Conservation (phyloP, 23 tunicate species). For the Phallusia fumigata region DNA sequence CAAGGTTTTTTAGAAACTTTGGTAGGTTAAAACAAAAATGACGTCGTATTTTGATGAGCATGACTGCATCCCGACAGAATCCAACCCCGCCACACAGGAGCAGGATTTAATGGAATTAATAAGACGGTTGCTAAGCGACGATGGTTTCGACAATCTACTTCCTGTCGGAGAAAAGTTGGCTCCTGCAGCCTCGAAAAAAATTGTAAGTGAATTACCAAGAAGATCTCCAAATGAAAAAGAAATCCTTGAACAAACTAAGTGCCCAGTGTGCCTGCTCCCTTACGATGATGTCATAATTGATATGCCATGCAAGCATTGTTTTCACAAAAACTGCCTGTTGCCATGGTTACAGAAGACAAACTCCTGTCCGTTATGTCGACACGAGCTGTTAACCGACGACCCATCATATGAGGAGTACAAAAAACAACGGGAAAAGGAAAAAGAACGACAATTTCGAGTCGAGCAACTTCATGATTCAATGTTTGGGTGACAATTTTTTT, state of each 20-base stretch:
- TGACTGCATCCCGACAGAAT: not conserved
- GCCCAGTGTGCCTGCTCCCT: slow-evolving; percentile 75
- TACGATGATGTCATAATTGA: slow-evolving; percentile 49
- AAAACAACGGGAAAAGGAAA: slow-evolving; percentile 35
- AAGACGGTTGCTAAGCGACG: not conserved
- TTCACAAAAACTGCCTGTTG: slow-evolving; percentile 59
- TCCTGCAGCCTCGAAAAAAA: slow-evolving; percentile 64
- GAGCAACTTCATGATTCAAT: slow-evolving; percentile 67
- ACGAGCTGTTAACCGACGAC: slow-evolving; percentile 78
- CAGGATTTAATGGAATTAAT: not conserved
- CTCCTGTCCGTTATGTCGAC: slow-evolving; percentile 81
- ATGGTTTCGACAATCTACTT: not conserved
- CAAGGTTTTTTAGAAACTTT: no score
- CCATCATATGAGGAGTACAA: slow-evolving; percentile 61
- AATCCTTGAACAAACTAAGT: slow-evolving; percentile 19
- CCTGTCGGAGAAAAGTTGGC: slow-evolving; percentile 37
- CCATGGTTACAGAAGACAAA: slow-evolving; percentile 90
- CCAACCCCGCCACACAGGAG: not conserved
- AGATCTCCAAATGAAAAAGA: slow-evolving; percentile 18
- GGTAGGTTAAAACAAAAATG: not conserved
- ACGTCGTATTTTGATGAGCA: not conserved
- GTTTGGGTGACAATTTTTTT: slow-evolving; percentile 50
- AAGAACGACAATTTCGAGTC: slow-evolving; percentile 60
- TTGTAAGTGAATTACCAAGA: slow-evolving; percentile 36
- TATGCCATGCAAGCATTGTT: slow-evolving; percentile 77